Base-by-base conservation (phyloP, 1,140 invertebrate species). In the Melanaphis sacchari region DNA sequence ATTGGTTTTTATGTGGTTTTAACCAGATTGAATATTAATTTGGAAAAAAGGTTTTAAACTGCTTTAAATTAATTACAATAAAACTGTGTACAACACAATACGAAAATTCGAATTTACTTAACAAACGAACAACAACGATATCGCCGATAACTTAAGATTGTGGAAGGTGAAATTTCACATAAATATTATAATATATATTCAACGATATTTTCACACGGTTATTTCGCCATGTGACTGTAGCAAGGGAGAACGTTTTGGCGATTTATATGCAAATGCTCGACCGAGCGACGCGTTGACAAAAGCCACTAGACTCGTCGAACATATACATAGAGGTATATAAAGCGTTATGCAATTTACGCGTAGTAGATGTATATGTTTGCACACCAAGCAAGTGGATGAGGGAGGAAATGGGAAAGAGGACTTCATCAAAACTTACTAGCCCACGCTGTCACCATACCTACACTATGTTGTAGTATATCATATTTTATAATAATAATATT, bases 401-500 rank as follows among this genome's bases (percentile, higher is more conserved):
- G 31, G 18, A 88, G 87, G 87, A 52, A 88, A 88, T 88, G 43
- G 85, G 7, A 88, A 88, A 88, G 46, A 36, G 87, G 49, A 38
- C 87, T 49, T 46, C 87, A 88, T 88, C 43, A 88, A 49, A 88
- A 88, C 87, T 88, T 46, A 46, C 87, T 4, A 52, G 87, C n/a
- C 43, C 21, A 8, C 40, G 38, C 87, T 87, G 87, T 88, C 46
- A 15, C 38, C 40, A n/a, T 3, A 7, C 0, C 0, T 18, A 7
- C 87, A 49, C 43, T 4, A 24, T 31, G 21, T 7, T 49, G 2
- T 36, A 40, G 9, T 84, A 11, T 11, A 84, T 40, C 82, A 40
- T 40, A 40, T 82, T 38, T 40, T 38, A 38, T 82, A 82, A 82
- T 82, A 82, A 82, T 81, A 38, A n/a, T 7, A n/a, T 18, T n/a